Conservation (phyloP, 2,113 vertebrate species). For the Cacatua alba region DNA sequence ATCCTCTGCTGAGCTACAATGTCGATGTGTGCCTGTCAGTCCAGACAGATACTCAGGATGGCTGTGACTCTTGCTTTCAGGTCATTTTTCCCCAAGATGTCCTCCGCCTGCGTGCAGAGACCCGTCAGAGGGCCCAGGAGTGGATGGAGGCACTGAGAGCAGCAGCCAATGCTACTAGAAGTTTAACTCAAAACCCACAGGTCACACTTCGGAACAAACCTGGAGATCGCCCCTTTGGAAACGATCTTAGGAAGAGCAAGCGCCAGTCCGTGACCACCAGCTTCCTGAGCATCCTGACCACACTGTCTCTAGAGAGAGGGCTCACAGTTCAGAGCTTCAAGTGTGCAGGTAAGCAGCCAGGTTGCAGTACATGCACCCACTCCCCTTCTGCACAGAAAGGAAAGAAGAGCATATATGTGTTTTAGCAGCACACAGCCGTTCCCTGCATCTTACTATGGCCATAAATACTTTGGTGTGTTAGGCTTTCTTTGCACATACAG, state of each 20-base stretch:
- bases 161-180: slow-evolving; percentile 75
- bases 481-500: background rate
- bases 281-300: slow-evolving; percentile 95
- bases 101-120: slow-evolving; percentile 87
- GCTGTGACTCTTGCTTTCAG: slow-evolving; percentile 87
- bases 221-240: slow-evolving; percentile 70
- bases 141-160: slow-evolving; percentile 89
- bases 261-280: slow-evolving; percentile 95
- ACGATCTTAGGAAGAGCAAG: slow-evolving; percentile 77
- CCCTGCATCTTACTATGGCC: background rate
- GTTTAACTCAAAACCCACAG: slow-evolving; percentile 74
- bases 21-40: slow-evolving; percentile 85
- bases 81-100: slow-evolving; percentile 87
- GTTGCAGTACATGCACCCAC: background rate
- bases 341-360: slow-evolving; percentile 88
- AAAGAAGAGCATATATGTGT: background rate
- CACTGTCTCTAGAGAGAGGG: slow-evolving; percentile 92
- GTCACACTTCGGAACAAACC: slow-evolving; percentile 83
- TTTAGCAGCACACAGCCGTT: background rate
- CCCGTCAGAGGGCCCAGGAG: slow-evolving; percentile 83
- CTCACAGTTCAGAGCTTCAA: slow-evolving; percentile 96
- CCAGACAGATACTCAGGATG: slow-evolving; percentile 79
- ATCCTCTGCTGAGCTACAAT: slow-evolving; percentile 85
- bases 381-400: background rate
- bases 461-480: background rate